Conservation (phyloP, 2,113 vertebrate genomes). For the Perca schrenkii region DNA sequence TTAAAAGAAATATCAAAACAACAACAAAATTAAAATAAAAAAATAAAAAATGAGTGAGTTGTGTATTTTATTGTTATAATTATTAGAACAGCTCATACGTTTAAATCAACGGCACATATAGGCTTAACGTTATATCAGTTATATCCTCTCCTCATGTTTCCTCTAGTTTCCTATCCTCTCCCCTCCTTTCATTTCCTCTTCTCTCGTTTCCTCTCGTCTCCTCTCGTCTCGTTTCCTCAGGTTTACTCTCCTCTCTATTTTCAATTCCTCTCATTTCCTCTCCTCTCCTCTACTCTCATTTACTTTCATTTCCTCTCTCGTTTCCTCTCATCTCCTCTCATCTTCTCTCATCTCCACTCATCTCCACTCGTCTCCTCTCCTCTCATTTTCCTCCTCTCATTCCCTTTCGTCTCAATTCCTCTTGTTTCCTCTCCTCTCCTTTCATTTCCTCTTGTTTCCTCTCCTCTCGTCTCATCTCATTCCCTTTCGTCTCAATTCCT, state of each 20-base stretch:
- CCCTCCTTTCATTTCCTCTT: neutral
- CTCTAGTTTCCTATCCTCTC: neutral
- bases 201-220: neutral
- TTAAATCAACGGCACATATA: neutral
- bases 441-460: too few species aligned
- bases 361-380: too few species aligned
- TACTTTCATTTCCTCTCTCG: too few species aligned
- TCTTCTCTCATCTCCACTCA: too few species aligned
- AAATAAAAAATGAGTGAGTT: neutral
- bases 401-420: accelerated
- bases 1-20: neutral
- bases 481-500: neutral
- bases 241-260: too few species aligned
- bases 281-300: neutral
- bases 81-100: neutral
- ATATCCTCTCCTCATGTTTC: neutral
- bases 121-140: neutral
- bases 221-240: neutral
- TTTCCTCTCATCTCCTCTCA: too few species aligned
- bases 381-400: neutral
- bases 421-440: too few species aligned
- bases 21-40: neutral
- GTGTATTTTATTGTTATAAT: neutral
- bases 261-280: neutral
- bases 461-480: too few species aligned